A percentile compares a stretch with the other conserved stretches of the same genome.
phyloP scores from a whole-genome alignment of 2,888 invertebrate species.

The Notodonta dromedarius region DNA sequence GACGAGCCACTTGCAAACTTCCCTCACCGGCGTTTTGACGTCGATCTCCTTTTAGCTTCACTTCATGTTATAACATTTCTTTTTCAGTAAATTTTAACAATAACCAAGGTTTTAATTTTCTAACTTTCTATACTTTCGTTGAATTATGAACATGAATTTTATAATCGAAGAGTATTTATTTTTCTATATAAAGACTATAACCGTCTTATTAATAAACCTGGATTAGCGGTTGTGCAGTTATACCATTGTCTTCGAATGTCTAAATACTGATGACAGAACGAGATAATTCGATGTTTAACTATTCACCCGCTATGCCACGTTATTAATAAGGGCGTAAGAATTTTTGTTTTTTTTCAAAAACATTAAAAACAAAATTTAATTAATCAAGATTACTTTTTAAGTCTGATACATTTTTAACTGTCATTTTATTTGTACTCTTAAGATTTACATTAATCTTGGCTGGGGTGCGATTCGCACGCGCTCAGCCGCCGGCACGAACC shows the following conservation, averaged over 20 bases:
- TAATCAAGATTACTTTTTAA: too few species aligned
- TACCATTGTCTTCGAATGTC: too few species aligned
- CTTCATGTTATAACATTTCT: slow-evolving; percentile 25
- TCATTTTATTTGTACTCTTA: slow-evolving; percentile 35
- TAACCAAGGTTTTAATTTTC: background rate
- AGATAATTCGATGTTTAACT: too few species aligned
- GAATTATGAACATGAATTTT: background rate
- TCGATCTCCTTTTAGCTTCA: slow-evolving; percentile 44
- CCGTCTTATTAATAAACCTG: too few species aligned
- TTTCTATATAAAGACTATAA: too few species aligned
- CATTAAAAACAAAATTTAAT: too few species aligned
- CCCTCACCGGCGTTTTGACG: slow-evolving; percentile 49
- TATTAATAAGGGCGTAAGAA: too few species aligned
- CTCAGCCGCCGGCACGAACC: slow-evolving; percentile 62
- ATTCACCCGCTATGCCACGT: too few species aligned
- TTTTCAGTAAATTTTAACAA: slow-evolving; percentile 4
- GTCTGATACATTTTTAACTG: too few species aligned
- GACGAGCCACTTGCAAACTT: slow-evolving; percentile 70
- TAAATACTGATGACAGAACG: too few species aligned
- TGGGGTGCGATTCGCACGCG: slow-evolving; percentile 58
- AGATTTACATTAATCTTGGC: slow-evolving; percentile 56
- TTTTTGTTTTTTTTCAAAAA: too few species aligned
- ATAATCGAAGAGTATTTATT: background rate
- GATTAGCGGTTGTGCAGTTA: too few species aligned
- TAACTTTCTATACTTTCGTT: background rate